A percentile compares a stretch with the other conserved stretches of the same genome.
These are phyloP conservation scores for Cisticola juncidis DNA, from an alignment of 2,113 vertebrate genomes.

Conservation along the genomic window DNA sequence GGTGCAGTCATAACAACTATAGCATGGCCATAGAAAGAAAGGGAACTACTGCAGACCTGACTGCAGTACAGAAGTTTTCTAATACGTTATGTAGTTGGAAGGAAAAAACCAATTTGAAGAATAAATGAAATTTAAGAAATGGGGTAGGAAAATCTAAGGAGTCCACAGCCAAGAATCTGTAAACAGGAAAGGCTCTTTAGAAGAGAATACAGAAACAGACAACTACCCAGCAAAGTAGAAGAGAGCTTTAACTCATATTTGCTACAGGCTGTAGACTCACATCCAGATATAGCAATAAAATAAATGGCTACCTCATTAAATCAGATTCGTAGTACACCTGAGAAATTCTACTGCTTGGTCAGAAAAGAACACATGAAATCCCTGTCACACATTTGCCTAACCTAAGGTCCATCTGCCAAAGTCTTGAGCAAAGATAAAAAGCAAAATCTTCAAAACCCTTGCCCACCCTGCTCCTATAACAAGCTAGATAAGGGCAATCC, in stretches of 20 bases:
- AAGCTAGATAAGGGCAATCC: neutral
- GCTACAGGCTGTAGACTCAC: neutral
- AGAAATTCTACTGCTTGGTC: neutral
- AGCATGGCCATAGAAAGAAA: neutral
- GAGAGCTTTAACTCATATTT: neutral
- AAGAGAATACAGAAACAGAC: neutral
- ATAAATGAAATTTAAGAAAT: neutral
- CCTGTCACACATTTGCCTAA: neutral
- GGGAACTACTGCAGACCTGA: neutral
- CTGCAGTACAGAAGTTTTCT: neutral
- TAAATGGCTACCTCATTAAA: neutral
- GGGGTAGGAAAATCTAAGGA: neutral
- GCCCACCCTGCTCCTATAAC: neutral
- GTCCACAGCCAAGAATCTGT: neutral
- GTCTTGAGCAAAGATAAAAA: neutral
- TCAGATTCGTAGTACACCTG: neutral
- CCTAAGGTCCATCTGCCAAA: neutral
- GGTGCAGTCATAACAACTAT: neutral
- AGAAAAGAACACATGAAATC: neutral
- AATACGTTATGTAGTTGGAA: neutral
- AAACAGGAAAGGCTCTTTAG: neutral
- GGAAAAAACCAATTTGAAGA: neutral
- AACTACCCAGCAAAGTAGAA: neutral
- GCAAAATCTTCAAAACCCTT: neutral
- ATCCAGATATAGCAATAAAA: neutral